These are phyloP conservation scores for Pseudorectes ferrugineus DNA, from an alignment of 2,113 vertebrate genomes.

Conservation along the genomic window DNA sequence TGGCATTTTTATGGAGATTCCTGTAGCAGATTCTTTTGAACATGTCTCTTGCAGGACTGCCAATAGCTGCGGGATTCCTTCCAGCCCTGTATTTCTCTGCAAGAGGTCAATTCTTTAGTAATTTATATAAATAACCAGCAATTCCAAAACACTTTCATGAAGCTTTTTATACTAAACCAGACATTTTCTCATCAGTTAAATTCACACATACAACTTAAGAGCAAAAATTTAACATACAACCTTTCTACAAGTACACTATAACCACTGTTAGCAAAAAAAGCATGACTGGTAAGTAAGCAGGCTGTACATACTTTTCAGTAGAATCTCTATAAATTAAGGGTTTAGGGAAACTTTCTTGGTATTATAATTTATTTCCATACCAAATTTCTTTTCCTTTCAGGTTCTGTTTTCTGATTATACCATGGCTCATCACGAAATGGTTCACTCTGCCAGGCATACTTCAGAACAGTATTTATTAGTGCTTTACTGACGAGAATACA, in stretches of 20 bases:
- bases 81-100: background rate
- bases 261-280: background rate
- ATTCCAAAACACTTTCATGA: background rate
- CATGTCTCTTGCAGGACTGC: background rate
- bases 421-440: constrained; percentile 87
- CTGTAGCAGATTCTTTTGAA: background rate
- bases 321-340: background rate
- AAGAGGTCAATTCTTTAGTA: background rate
- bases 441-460: constrained; percentile 92
- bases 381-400: constrained; percentile 83
- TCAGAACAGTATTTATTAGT: constrained; percentile 88
- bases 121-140: background rate
- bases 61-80: background rate
- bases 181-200: background rate
- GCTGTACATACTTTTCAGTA: background rate
- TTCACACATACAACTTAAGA: background rate
- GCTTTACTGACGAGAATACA: constrained; percentile 95
- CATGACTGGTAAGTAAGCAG: background rate
- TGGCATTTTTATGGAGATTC: background rate
- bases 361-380: constrained; percentile 65
- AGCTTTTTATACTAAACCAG: background rate
- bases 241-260: background rate
- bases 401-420: constrained; percentile 89
- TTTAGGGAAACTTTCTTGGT: background rate
- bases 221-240: background rate